Base-by-base conservation (phyloP, 1,140 invertebrate species). In the Pissodes strobi region DNA sequence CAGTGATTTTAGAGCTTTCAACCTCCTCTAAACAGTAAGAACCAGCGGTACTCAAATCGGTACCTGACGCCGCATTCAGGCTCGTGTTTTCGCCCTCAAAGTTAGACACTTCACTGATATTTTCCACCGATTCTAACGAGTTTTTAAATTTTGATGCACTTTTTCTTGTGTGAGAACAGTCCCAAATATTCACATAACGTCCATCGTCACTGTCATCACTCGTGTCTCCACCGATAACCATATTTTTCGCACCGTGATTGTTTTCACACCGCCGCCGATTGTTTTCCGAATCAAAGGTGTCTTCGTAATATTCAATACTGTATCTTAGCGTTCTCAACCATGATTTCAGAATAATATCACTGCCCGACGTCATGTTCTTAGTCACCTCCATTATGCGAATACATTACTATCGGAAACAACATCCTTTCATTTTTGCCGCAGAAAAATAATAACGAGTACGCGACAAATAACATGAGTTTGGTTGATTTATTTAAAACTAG, bases 261-360 rank as follows among this genome's bases (percentile, higher is more conserved):
- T 55, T 38, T 48, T 57, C 53, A 43, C 45, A 22, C 17, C 21
- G 9, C 18, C 39, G 15, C 3, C 30, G 21, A 57, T 57, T 41
- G 30, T 51, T 49, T 51, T 23, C 27, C 34, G 18, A 39, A 19
- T 58, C 63, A 25, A 46, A 58, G 63, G 39, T 59, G 19, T 63
- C 39, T 45, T 68, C 66, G 66, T 68, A 68, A 56, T 64, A 64
- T 38, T 68, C 66, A 27, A 61, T 59, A 23, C 51, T 53, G 25
- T 43, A 60, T 52, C 66, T 45, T 6, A 68, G 43, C 38, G 51
- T 56, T 60, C 45, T 23, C 61, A 68, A 25, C 66, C 66, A 68
- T 43, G 61, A 60, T 58, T 56, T 64, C 34, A 68, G 61, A 55
- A 63, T 68, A 62, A 55, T 43, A 49, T 63, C 55, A 51, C 15